Evolutionary conservation across 2,888 invertebrate species (phyloP), one percentile per base, ranked within the genome.

Genomic region (Formica aserva): DNA sequence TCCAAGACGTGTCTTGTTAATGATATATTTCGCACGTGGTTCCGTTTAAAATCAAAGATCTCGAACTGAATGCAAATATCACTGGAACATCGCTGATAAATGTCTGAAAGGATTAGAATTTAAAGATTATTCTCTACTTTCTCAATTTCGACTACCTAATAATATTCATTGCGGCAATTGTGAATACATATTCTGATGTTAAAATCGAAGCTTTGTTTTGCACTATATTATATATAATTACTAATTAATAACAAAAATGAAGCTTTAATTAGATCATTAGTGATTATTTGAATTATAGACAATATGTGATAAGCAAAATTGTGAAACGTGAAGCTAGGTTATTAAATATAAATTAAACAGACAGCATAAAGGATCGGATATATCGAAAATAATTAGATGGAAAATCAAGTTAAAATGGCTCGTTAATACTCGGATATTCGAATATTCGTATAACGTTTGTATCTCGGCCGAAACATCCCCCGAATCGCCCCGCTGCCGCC

Each of bases 211-310:
- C 35, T 45, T 72, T 80, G 60, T 72, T 60, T 52, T 52, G n/a
- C 8, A 29, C 11, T 8, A 15, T 41, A n/a, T 55, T 45, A 35
- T 26, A 26, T 5, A n/a, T 60, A 72, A 80, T 80, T 60, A 60
- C 13, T 60, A 78, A 78, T 78, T 78, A 45, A 60, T 72, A 72
- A 60, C 74, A 72, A 80, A 80, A 72, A 72, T 60, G 45, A 72
- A 72, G 60, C 45, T 72, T 72, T 72, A 80, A 80, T 80, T 80
- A 60, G 45, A 80, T 80, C 55, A 72, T 57, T 60, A 80, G 74
- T 45, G 74, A 45, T 60, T 80, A 60, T 80, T 72, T 72, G 26
- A 80, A 71, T 78, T 71, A 69, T 15, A 29, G 8, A 52, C 52
- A 52, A 52, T n/a, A n/a, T 4, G 32, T 22, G 55, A 57, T 32